Evolutionary conservation across 2,888 invertebrate species (phyloP).

Genomic region (Megastigmus dorsalis): DNA sequence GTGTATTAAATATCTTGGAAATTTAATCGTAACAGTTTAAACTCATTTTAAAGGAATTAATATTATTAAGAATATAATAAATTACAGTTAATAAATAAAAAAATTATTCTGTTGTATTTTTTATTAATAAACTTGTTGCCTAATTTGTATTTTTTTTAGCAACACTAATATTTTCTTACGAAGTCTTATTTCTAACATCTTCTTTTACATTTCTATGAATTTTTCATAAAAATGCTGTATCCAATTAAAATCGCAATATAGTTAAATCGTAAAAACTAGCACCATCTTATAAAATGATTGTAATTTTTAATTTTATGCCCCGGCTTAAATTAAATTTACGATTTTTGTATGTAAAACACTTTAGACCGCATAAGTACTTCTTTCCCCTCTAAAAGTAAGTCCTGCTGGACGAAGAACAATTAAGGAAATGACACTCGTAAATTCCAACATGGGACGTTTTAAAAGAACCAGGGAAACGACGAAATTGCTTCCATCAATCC

Average conservation of each 20-base stretch:
- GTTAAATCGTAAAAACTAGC: slow-evolving; percentile 7
- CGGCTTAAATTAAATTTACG: slow-evolving; percentile 46
- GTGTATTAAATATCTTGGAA: too few relatives aligned
- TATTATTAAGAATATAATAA: too few relatives aligned
- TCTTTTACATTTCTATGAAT: too few relatives aligned
- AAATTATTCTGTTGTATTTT: too few relatives aligned
- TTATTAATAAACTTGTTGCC: too few relatives aligned
- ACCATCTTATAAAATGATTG: not conserved
- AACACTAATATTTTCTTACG: too few relatives aligned
- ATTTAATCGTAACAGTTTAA: too few relatives aligned
- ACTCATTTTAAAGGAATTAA: too few relatives aligned
- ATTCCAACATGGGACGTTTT: slow-evolving; percentile 64
- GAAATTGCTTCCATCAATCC: slow-evolving; percentile 72
- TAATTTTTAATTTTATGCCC: slow-evolving; percentile 32
- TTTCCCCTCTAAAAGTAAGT: slow-evolving; percentile 62
- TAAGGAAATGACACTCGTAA: slow-evolving; percentile 70
- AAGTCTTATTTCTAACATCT: too few relatives aligned
- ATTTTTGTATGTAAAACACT: slow-evolving; percentile 47
- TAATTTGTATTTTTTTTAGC: too few relatives aligned
- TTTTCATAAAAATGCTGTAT: too few relatives aligned
- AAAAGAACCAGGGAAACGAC: slow-evolving; percentile 61
- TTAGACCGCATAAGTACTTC: slow-evolving; percentile 61
- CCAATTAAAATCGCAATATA: not conserved
- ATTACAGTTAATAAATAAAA: too few relatives aligned
- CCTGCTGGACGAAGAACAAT: slow-evolving; percentile 63